phyloP scores from a whole-genome alignment of 2,888 invertebrate genomes.

The Dynastes maya region DNA sequence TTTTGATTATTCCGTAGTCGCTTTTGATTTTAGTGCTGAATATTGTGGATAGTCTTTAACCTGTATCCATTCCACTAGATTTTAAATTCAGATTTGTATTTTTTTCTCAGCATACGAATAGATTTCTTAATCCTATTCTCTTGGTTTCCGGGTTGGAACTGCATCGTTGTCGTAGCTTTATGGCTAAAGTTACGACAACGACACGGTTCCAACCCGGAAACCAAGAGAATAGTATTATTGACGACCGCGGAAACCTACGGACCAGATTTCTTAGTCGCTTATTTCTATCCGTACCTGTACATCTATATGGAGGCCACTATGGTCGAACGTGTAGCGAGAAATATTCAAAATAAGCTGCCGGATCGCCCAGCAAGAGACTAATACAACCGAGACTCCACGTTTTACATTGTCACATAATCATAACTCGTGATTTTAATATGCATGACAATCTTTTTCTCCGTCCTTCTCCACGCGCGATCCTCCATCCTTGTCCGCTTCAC shows the following conservation, averaged over 20 bases:
- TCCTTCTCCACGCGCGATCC: constrained; percentile 25
- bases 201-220: no score
- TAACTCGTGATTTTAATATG: constrained; percentile 69
- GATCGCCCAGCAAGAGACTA: constrained; percentile 66
- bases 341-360: constrained; percentile 51
- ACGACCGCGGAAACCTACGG: no score
- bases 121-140: neutral
- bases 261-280: neutral
- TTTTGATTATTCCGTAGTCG: no score
- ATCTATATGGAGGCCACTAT: neutral
- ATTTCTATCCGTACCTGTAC: neutral
- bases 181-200: no score
- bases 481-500: constrained; percentile 26
- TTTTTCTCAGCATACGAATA: no score
- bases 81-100: no score
- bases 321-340: constrained; percentile 15
- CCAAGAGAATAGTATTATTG: no score
- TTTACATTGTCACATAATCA: constrained; percentile 70
- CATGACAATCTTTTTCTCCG: constrained; percentile 62
- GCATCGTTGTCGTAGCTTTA: no score
- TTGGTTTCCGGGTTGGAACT: no score
- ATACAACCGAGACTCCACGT: constrained; percentile 66
- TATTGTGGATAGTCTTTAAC: no score
- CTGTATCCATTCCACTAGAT: no score
- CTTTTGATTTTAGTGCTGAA: no score